Evolutionary conservation across 2,113 vertebrate species (phyloP).

Genomic region (Nothoprocta pentlandii): DNA sequence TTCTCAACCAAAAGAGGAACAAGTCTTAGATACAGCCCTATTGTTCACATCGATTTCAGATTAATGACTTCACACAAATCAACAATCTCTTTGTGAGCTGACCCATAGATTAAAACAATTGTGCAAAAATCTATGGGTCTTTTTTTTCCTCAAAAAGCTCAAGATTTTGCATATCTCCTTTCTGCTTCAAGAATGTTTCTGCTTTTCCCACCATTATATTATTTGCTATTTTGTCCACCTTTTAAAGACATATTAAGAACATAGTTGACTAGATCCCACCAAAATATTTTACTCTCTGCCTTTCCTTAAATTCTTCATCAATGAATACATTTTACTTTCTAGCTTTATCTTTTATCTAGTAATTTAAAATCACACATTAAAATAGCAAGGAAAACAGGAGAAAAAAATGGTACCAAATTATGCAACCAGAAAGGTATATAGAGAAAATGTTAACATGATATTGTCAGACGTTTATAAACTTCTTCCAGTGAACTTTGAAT

Average conservation of each 20-base stretch:
- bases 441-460: constrained; percentile 65
- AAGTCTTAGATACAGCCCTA: not conserved
- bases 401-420: not conserved
- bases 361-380: not conserved
- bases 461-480: constrained; percentile 78
- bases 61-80: not conserved
- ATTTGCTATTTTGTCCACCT: not conserved
- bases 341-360: not conserved
- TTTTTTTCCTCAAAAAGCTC: not conserved
- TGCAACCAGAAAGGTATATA: not conserved
- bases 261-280: not conserved
- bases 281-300: not conserved
- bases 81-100: not conserved
- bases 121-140: not conserved
- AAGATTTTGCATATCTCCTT: not conserved
- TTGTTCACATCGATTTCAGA: not conserved
- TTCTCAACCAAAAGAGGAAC: not conserved
- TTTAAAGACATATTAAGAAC: constrained; percentile 1
- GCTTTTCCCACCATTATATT: not conserved
- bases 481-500: constrained; percentile 80
- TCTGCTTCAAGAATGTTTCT: not conserved
- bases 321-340: not conserved
- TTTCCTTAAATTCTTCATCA: not conserved
- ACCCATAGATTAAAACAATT: not conserved
- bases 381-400: not conserved